A percentile compares a stretch with the other conserved stretches of the same genome.
Conservation (phyloP, 2,888 invertebrate species). For the Slavum lentiscoides region DNA sequence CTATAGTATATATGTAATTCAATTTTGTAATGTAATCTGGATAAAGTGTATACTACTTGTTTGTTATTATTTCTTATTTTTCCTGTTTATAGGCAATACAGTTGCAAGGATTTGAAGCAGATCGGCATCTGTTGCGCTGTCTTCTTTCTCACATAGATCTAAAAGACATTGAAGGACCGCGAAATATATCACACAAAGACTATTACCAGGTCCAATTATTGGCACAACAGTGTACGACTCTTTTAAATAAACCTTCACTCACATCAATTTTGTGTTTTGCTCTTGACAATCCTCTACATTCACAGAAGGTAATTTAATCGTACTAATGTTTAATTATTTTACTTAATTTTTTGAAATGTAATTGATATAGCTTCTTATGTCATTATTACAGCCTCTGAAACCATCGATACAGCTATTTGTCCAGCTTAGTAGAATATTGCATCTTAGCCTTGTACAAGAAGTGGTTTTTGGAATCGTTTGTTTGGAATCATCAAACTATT, state of each 20-base stretch:
- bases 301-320: slow-evolving; percentile 50
- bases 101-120: slow-evolving; percentile 93
- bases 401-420: slow-evolving; percentile 69
- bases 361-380: slow-evolving; percentile 36
- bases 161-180: slow-evolving; percentile 64
- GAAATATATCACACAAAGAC: slow-evolving; percentile 59
- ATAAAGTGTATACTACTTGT: not conserved
- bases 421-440: slow-evolving; percentile 82
- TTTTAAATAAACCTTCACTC: slow-evolving; percentile 84
- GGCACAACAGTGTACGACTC: slow-evolving; percentile 74
- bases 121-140: slow-evolving; percentile 93
- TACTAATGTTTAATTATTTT: slow-evolving; percentile 1
- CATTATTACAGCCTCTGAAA: slow-evolving; percentile 54
- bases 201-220: slow-evolving; percentile 72
- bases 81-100: slow-evolving; percentile 74
- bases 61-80: not conserved
- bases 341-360: slow-evolving; percentile 1
- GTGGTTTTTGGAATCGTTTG: slow-evolving; percentile 86
- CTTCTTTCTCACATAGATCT: slow-evolving; percentile 88
- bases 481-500: slow-evolving; percentile 75
- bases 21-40: not conserved
- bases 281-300: slow-evolving; percentile 65
- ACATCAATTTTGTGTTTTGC: slow-evolving; percentile 86
- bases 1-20: too few relatives aligned
- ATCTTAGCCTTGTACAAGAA: slow-evolving; percentile 86